Conservation (phyloP, 2,888 invertebrate species). For the Pharmacophagus antenor region DNA sequence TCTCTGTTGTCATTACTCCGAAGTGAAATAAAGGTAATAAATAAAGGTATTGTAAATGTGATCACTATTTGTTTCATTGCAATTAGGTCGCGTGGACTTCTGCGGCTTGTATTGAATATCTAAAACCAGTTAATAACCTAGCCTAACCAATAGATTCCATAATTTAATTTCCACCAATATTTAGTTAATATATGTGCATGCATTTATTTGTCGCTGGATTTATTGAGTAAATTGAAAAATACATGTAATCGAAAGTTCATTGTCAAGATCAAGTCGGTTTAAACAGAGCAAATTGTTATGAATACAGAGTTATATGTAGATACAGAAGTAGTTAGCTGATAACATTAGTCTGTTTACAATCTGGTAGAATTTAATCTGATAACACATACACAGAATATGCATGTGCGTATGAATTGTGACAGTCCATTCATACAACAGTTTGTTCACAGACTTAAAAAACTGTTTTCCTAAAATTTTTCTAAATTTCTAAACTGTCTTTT, state of each 20-base stretch:
- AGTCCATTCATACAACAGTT: conserved; percentile 10
- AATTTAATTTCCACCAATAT: neutral
- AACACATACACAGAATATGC: conserved; percentile 33
- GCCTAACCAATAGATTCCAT: too few species aligned
- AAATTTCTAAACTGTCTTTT: neutral
- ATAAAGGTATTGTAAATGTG: conserved; percentile 28
- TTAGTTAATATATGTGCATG: neutral
- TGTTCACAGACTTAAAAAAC: neutral
- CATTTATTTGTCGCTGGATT: neutral
- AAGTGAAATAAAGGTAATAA: too few species aligned
- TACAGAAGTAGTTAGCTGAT: conserved; percentile 54
- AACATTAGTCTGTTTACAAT: conserved; percentile 56
- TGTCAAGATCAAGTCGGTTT: conserved; percentile 45
- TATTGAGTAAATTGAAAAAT: neutral
- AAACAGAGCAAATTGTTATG: conserved; percentile 40
- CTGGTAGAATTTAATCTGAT: conserved; percentile 41
- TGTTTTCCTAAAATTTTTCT: neutral
- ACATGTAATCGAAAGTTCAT: conserved; percentile 30
- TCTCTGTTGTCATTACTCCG: conserved; percentile 30
- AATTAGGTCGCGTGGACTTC: conserved; percentile 53
- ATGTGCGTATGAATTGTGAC: neutral
- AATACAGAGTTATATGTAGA: conserved; percentile 44
- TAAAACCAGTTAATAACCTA: too few species aligned
- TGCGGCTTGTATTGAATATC: conserved; percentile 59
- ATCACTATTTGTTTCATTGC: conserved; percentile 52